Evolutionary conservation across 2,113 vertebrate species (phyloP), one percentile per base, ranked within the genome.

Genomic region (Chlamydotis undulata): DNA sequence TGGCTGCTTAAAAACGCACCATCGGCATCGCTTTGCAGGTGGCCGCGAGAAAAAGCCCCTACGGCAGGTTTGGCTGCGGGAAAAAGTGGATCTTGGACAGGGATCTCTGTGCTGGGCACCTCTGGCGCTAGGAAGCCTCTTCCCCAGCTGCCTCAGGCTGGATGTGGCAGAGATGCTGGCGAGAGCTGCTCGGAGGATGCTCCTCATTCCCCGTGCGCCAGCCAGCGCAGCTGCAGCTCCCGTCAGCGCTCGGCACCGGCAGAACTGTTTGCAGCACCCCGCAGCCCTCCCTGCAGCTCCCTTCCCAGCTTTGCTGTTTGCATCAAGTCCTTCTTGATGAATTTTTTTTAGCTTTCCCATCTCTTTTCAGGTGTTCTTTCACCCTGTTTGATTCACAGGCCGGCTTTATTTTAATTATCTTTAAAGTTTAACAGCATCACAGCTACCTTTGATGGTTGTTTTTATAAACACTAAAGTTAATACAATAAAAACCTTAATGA

Each of bases 101-200:
- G 22, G 26, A 64, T 64, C 17, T 25, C 3, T 0, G 50, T 12
- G 26, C 39, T 2, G 2, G 50, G 26, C 4, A 1, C 33, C 50
- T 6, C 35, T 2, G 2, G 31, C 45, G 63, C 53, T 55, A 39
- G 67, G 12, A 25, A 53, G 33, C 8, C 0, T 4, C 16, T 35
- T 39, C 31, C 33, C 43, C 37, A 15, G 3, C 57, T 19, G 31
- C 52, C 25, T 26, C 21, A 13, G 12, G 70, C 39, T 69, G 63
- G 53, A 31, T 8, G 24, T 0, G 6, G 70, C 75, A 37, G n/a
- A 65, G 71, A 10, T 1, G 67, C n/a, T 15, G 65, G 39, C 0
- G 5, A 67, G n/a, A 43, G 67, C 60, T 26, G 1, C 19, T 6
- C 2, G 3, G 16, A 37, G 33, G 75, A 31, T 39, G 69, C 69